Conservation (phyloP, 2,797 vertebrate species). For the Emys orbicularis region DNA sequence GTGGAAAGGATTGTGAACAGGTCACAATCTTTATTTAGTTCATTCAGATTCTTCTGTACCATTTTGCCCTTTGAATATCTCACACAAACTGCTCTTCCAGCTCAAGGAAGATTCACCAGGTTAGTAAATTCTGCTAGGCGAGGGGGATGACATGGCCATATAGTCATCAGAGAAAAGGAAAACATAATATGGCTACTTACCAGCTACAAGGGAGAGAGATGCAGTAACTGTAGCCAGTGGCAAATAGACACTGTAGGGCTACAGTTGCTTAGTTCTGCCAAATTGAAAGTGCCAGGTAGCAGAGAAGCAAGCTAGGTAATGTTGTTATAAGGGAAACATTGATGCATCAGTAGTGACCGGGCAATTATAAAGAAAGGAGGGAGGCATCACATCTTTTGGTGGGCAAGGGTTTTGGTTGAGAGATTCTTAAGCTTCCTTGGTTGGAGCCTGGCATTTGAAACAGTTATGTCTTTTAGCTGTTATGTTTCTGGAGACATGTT, state of each 20-base stretch:
- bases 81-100: not conserved
- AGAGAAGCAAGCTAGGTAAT: not conserved
- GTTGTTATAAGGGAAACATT: not conserved
- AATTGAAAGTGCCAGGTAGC: not conserved
- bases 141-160: slow-evolving; percentile 4
- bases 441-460: not conserved
- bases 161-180: slow-evolving; percentile 11
- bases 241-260: not conserved
- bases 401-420: not conserved
- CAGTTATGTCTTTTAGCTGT: not conserved
- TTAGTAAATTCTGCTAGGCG: slow-evolving; percentile 23
- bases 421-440: slow-evolving; percentile 5
- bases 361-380: not conserved
- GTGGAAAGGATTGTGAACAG: not conserved
- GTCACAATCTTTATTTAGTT: slow-evolving; percentile 11
- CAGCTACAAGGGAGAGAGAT: slow-evolving; percentile 3
- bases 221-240: not conserved
- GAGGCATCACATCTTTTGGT: not conserved
- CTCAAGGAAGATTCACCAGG: slow-evolving; percentile 21
- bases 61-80: slow-evolving; percentile 47
- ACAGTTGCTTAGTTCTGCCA: slow-evolving; percentile 5
- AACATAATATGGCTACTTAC: not conserved
- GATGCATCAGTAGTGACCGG: not conserved
- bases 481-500: not conserved
- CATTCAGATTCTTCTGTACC: slow-evolving; percentile 35